Conservation (phyloP, 1,140 invertebrate species). For the Drosophila kurseongensis region DNA sequence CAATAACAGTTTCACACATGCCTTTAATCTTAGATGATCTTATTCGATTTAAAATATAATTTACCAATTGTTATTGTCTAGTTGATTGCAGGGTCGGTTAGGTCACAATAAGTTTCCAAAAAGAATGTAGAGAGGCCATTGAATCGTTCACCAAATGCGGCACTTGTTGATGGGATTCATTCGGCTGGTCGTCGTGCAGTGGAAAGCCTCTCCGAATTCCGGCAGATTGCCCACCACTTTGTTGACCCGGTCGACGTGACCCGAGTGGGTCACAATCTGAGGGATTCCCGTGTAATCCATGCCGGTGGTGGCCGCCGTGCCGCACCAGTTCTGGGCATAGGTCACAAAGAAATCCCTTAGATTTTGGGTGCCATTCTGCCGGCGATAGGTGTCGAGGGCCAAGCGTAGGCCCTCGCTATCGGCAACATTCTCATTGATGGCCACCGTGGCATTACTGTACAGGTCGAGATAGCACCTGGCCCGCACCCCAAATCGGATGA, state of each 20-base stretch:
- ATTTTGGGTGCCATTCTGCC: neutral
- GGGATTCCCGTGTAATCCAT: neutral
- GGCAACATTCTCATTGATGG: constrained; percentile 78
- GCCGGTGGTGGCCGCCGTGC: constrained; percentile 1
- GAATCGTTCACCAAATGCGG: constrained; percentile 60
- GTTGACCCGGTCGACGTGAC: constrained; percentile 68
- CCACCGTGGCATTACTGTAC: constrained; percentile 63
- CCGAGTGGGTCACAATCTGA: constrained; percentile 25
- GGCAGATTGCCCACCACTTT: constrained; percentile 74
- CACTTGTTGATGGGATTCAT: constrained; percentile 75
- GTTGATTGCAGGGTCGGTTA: neutral
- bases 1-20: too few species aligned
- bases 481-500: constrained; percentile 64
- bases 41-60: too few species aligned
- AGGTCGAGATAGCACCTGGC: constrained; percentile 63
- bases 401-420: constrained; percentile 74
- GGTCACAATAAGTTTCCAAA: neutral
- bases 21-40: too few species aligned
- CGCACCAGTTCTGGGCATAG: constrained; percentile 79
- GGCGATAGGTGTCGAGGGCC: constrained; percentile 55
- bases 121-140: too few species aligned
- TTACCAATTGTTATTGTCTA: neutral
- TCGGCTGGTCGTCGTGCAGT: constrained; percentile 49
- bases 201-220: constrained; percentile 65
- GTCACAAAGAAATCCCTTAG: constrained; percentile 62